phyloP scores from a whole-genome alignment of 1,140 invertebrate genomes.

The Cheumatopsyche charites region DNA sequence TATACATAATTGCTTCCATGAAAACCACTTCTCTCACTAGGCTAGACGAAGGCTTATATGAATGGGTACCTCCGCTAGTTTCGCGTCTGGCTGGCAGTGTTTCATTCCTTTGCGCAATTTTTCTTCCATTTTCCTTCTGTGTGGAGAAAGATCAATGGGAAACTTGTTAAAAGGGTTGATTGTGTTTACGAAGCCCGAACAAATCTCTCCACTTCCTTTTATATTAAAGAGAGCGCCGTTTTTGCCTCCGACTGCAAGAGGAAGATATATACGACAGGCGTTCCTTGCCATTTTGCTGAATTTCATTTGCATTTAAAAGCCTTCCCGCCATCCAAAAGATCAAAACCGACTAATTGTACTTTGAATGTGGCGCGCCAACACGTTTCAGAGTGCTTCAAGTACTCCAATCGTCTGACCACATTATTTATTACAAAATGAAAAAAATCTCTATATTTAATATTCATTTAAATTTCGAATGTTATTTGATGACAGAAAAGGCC shows the following conservation, averaged over 20 bases:
- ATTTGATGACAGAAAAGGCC: no score
- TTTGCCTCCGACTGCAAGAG: constrained; percentile 20
- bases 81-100: constrained; percentile 23
- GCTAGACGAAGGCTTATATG: neutral
- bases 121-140: constrained; percentile 34
- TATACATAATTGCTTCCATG: no score
- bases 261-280: constrained; percentile 24
- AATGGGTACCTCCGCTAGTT: constrained; percentile 7
- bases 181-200: constrained; percentile 39
- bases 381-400: neutral
- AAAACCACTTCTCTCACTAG: no score
- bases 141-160: constrained; percentile 38
- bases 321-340: constrained; percentile 33
- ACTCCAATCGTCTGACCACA: no score
- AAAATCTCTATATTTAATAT: no score
- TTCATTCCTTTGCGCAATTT: constrained; percentile 36
- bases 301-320: constrained; percentile 39
- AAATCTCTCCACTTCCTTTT: constrained; percentile 39
- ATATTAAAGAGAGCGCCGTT: constrained; percentile 33
- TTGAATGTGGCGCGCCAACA: constrained; percentile 12
- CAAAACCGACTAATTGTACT: constrained; percentile 35
- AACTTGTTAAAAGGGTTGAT: constrained; percentile 40
- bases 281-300: constrained; percentile 32
- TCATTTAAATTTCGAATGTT: no score
- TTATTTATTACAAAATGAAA: no score